phyloP scores from a whole-genome alignment of 2,888 invertebrate species.

The Artemia sinica region DNA sequence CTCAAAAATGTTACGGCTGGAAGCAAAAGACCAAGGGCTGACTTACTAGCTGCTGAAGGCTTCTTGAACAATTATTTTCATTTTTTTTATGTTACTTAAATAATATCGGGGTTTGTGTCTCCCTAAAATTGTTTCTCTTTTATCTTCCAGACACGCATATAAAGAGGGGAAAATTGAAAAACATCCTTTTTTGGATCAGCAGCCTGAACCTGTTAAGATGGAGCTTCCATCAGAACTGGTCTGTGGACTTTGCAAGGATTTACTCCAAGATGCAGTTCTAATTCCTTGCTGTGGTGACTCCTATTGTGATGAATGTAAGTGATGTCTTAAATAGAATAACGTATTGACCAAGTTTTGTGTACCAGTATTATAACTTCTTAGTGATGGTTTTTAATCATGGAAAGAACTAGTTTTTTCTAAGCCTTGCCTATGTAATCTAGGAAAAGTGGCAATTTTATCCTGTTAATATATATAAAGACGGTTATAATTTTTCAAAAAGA shows the following conservation, averaged over 20 bases:
- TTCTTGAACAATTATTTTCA: not conserved
- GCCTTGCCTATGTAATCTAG: too few relatives aligned
- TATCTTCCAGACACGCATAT: conserved; percentile 51
- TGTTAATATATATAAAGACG: too few relatives aligned
- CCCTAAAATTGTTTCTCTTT: not conserved
- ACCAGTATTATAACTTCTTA: too few relatives aligned
- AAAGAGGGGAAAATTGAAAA: conserved; percentile 50
- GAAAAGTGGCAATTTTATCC: too few relatives aligned
- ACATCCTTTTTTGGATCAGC: conserved; percentile 42
- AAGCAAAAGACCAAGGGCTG: too few relatives aligned
- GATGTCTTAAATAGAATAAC: not conserved
- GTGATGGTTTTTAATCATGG: too few relatives aligned
- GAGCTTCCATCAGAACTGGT: conserved; percentile 77
- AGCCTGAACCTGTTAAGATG: conserved; percentile 38
- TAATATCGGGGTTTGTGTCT: not conserved
- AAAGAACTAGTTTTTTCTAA: too few relatives aligned
- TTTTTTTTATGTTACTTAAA: not conserved
- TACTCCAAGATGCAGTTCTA: conserved; percentile 87
- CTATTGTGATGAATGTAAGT: conserved; percentile 92
- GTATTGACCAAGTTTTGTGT: too few relatives aligned
- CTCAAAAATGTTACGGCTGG: too few relatives aligned
- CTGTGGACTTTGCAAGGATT: conserved; percentile 78
- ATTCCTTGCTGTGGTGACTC: conserved; percentile 96
- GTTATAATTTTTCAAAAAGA: too few relatives aligned
- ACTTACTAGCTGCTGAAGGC: too few relatives aligned